Conservation (phyloP, 2,113 vertebrate genomes). For the Aix galericulata region DNA sequence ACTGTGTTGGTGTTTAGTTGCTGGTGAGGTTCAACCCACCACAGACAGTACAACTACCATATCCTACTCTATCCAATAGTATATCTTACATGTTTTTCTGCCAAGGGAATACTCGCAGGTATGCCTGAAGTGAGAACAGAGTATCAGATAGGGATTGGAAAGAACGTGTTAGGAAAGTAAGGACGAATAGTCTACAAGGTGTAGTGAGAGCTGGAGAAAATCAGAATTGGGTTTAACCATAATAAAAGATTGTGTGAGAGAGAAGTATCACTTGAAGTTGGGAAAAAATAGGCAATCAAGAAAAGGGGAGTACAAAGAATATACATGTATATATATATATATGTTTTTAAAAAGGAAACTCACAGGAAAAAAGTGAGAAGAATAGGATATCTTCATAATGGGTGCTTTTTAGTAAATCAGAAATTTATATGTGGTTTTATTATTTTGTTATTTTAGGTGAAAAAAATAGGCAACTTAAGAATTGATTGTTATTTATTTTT, state of each 20-base stretch:
- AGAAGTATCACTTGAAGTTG: not conserved
- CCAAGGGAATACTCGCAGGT: not conserved
- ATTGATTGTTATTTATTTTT: not conserved
- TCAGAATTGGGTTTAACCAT: not conserved
- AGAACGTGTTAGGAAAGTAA: not conserved
- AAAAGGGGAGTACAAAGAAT: not conserved
- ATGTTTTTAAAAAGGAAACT: not conserved
- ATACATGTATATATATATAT: not conserved
- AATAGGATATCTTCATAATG: not conserved
- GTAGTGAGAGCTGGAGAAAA: not conserved
- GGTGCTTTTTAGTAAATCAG: rapidly evolving
- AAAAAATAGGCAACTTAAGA: not conserved
- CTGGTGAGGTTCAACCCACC: not conserved
- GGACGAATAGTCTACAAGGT: not conserved
- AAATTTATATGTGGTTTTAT: not conserved
- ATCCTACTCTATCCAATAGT: not conserved
- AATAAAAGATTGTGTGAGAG: not conserved
- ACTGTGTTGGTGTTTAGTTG: not conserved
- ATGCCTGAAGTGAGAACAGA: not conserved
- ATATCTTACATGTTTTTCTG: not conserved
- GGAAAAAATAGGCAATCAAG: not conserved
- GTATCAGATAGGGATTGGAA: not conserved
- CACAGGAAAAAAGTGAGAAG: not conserved
- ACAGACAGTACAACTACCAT: not conserved
- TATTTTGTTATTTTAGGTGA: not conserved